Conservation (phyloP, 2,113 vertebrate species). For the Sphyrna mokarran region DNA sequence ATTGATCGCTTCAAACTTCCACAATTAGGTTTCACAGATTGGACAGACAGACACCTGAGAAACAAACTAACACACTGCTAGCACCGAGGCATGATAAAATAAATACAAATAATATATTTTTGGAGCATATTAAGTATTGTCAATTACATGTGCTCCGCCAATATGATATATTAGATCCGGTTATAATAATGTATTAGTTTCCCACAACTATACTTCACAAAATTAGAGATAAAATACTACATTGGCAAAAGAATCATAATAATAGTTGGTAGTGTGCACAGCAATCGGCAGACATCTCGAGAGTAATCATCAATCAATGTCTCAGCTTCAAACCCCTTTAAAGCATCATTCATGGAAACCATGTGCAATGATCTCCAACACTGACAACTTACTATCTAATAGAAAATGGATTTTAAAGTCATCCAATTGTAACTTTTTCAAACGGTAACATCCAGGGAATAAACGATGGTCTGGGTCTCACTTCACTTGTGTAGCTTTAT, state of each 20-base stretch:
- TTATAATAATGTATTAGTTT: background rate
- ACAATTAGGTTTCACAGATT: background rate
- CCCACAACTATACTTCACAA: background rate
- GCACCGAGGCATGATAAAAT: background rate
- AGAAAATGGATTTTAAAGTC: slow-evolving; percentile 2
- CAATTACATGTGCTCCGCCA: background rate
- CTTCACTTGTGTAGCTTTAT: background rate
- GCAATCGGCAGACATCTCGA: background rate
- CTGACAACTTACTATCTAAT: background rate
- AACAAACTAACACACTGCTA: background rate
- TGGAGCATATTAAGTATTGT: background rate
- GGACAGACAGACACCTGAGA: background rate
- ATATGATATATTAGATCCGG: background rate
- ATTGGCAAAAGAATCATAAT: background rate
- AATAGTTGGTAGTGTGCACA: background rate
- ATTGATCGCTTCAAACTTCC: background rate
- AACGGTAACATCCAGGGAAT: background rate
- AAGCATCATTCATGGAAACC: background rate
- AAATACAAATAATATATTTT: background rate
- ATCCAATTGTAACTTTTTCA: background rate
- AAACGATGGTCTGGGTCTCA: background rate
- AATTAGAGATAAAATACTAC: background rate
- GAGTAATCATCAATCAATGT: slow-evolving; percentile 28
- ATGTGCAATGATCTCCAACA: background rate
- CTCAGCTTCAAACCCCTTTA: background rate